Conservation (phyloP, 1,140 invertebrate species). For the Aphis gossypii region DNA sequence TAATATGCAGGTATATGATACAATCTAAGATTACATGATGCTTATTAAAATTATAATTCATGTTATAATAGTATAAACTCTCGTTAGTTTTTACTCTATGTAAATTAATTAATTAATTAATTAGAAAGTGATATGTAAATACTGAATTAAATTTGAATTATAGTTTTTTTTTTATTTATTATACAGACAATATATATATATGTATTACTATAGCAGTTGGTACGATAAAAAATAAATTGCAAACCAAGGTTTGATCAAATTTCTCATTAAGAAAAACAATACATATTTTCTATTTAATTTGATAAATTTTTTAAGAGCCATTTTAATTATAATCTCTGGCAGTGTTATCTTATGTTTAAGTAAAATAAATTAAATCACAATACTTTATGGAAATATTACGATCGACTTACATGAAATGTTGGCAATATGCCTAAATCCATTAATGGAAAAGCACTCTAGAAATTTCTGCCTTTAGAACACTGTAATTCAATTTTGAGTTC, state of each 20-base stretch:
- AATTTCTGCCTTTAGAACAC: conserved; percentile 11
- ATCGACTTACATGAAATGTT: conserved; percentile 1
- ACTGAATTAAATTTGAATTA: not conserved
- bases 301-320: not conserved
- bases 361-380: not conserved
- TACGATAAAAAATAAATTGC: not conserved
- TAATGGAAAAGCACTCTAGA: conserved; percentile 33
- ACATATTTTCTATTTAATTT: not conserved
- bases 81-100: not conserved
- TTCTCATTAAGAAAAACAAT: not conserved
- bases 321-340: not conserved
- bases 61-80: not conserved
- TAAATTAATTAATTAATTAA: conserved; percentile 2
- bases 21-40: not conserved
- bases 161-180: not conserved
- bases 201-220: not conserved
- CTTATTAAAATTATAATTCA: conserved; percentile 7
- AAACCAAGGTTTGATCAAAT: not conserved
- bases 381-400: not conserved
- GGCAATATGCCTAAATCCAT: conserved; percentile 23
- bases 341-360: not conserved
- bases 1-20: not conserved
- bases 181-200: not conserved
- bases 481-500: conserved; percentile 15
- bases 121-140: not conserved